These are phyloP conservation scores for Coracias cyanogaster DNA, from an alignment of 2,797 vertebrate species.

Conservation along the genomic window DNA sequence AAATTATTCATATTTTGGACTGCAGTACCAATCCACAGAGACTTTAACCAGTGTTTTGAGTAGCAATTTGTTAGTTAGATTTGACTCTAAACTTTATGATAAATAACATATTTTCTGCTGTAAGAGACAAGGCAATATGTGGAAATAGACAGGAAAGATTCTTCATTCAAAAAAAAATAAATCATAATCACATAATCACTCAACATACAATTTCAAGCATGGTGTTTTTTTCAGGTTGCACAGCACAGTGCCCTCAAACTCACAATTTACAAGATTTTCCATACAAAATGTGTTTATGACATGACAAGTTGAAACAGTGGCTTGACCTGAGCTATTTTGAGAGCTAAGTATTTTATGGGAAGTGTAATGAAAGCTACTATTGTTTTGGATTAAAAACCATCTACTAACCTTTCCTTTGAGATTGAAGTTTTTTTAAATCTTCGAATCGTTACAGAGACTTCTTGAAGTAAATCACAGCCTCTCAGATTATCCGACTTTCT, in stretches of 20 bases:
- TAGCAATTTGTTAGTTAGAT: neutral
- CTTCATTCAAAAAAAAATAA: neutral
- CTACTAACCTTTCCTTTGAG: constrained; percentile 94
- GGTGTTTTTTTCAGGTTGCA: neutral
- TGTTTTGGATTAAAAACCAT: neutral
- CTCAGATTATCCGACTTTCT: constrained; percentile 94
- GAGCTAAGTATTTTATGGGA: neutral
- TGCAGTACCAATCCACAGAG: neutral
- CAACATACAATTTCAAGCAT: neutral
- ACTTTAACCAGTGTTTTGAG: neutral
- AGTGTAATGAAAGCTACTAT: neutral
- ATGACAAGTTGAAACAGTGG: neutral
- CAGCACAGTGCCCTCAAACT: neutral
- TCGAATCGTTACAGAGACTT: constrained; percentile 96
- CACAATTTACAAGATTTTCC: neutral
- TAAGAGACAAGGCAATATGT: neutral
- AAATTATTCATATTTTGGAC: neutral
- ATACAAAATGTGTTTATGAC: neutral
- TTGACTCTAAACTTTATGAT: neutral
- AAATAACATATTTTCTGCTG: neutral
- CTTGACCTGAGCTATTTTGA: neutral
- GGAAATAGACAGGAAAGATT: neutral
- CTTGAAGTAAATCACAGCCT: constrained; percentile 96
- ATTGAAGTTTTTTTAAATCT: constrained; percentile 98
- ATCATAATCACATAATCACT: neutral